A percentile compares a stretch with the other conserved stretches of the same genome.
phyloP scores from a whole-genome alignment of 2,797 vertebrate species.

The Vireo griseus region DNA sequence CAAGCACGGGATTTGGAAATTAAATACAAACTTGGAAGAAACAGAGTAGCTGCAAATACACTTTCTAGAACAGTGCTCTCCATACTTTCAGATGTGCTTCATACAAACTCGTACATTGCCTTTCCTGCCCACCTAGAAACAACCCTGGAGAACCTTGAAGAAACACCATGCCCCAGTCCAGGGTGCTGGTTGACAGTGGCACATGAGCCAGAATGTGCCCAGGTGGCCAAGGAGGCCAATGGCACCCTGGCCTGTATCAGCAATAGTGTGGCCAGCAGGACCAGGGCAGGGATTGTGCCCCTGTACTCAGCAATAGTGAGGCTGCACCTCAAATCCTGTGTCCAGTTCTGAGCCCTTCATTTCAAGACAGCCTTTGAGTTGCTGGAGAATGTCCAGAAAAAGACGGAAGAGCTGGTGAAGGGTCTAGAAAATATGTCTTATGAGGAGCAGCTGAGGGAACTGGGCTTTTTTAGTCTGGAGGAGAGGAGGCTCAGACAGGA shows the following conservation, averaged over 20 bases:
- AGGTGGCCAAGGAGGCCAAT: not conserved
- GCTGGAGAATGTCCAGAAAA: not conserved
- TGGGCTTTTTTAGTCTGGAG: not conserved
- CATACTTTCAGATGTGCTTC: not conserved
- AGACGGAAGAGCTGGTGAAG: not conserved
- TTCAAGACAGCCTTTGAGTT: not conserved
- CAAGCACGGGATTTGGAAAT: not conserved
- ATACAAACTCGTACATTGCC: not conserved
- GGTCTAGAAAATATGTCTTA: not conserved
- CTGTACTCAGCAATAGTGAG: fast-evolving
- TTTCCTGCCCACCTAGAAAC: not conserved
- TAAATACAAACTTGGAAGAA: not conserved
- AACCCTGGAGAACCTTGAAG: not conserved
- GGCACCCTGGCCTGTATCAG: not conserved
- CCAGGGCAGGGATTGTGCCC: not conserved
- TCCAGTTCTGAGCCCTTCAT: not conserved
- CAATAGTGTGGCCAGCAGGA: not conserved
- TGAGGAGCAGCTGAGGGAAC: not conserved
- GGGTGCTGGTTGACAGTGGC: not conserved
- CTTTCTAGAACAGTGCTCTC: not conserved
- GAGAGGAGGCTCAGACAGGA: not conserved
- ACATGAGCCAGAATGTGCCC: not conserved
- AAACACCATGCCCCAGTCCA: not conserved
- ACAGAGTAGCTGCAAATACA: not conserved
- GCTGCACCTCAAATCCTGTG: not conserved